Evolutionary conservation across 2,113 vertebrate genomes (phyloP), one percentile per base, ranked within the genome.

Genomic region (Notarius quadriscutis): DNA sequence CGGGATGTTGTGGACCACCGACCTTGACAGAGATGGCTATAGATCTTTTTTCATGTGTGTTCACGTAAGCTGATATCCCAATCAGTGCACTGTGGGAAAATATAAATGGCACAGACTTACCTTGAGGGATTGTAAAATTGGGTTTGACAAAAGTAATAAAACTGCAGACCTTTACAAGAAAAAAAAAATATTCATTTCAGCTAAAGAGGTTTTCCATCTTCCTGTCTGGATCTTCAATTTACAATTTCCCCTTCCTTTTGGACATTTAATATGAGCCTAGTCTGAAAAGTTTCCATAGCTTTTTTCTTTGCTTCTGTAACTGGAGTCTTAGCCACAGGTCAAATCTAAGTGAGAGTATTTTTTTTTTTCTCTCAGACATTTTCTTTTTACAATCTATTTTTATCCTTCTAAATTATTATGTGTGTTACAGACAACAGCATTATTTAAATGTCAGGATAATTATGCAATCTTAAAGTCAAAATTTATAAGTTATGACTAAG

Each of bases 151-250:
- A 92, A 91, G 82, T 83, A 88, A 81, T 86, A 90, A 85, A 89
- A 87, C 84, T 30, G 65, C 82, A 75, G 91, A 87, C 71, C 11
- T 69, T 93, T 91, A 92, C 88, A 89, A 88, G 83, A 83, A 80
- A 81, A 93, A 93, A 80, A 81, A 93, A 93, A 88, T 89, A 91
- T 92, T 93, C 83, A 88, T 88, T 92, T 91, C 58, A 93, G 79
- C 92, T 93, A 91, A 93, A 92, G 92, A 92, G 93, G 87, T 89
- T 94, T 94, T 94, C 94, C 93, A 92, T 94, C 91, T 93, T 92
- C 89, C 89, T 9, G 92, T 94, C 94, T 95, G 94, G 93, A 94
- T 93, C 92, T 93, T 93, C 91, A 92, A 92, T 95, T 94, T 91
- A 92, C 92, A 80, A 81, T 91, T 93, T 93, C 91, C 90, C 81